Evolutionary conservation across 53 echinoderm and acorn worm species (phyloP).

Genomic region (Temnopleurus reevesii): DNA sequence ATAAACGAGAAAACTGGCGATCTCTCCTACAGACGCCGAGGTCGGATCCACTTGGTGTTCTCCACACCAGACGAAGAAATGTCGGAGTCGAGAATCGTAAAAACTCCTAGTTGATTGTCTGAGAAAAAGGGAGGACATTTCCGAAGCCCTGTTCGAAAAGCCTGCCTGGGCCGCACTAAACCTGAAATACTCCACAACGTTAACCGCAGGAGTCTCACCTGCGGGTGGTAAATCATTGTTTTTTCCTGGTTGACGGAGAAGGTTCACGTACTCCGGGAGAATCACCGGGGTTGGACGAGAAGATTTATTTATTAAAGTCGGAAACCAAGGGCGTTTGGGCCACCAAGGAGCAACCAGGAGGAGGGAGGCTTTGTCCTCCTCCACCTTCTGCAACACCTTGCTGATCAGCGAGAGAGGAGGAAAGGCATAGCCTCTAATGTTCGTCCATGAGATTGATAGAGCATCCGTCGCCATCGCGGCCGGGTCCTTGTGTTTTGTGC

Average conservation of each 20-base stretch:
- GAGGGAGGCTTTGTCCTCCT: too few species aligned
- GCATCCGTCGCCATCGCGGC: too few species aligned
- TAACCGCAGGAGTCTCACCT: neutral
- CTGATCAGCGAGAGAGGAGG: too few species aligned
- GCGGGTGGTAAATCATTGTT: neutral
- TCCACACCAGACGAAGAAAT: constrained; percentile 12
- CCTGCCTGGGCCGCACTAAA: neutral
- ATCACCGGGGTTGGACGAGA: neutral
- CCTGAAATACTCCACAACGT: constrained; percentile 50
- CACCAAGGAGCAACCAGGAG: constrained; percentile 62
- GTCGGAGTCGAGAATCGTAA: constrained; percentile 29
- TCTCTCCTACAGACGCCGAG: constrained; percentile 30
- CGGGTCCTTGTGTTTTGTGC: too few species aligned
- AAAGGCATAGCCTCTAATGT: too few species aligned
- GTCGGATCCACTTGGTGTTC: constrained; percentile 26
- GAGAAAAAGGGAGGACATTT: constrained; percentile 18
- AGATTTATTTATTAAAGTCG: neutral
- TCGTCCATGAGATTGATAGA: too few species aligned
- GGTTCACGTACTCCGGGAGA: neutral
- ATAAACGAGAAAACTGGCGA: constrained; percentile 12
- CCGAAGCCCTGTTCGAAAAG: constrained; percentile 32
- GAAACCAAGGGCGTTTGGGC: constrained; percentile 62
- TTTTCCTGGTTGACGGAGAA: constrained; percentile 20
- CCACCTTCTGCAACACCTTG: too few species aligned
- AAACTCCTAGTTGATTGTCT: constrained; percentile 13